Base-by-base conservation (phyloP, 2,113 vertebrate species). In the Shinisaurus crocodilurus region DNA sequence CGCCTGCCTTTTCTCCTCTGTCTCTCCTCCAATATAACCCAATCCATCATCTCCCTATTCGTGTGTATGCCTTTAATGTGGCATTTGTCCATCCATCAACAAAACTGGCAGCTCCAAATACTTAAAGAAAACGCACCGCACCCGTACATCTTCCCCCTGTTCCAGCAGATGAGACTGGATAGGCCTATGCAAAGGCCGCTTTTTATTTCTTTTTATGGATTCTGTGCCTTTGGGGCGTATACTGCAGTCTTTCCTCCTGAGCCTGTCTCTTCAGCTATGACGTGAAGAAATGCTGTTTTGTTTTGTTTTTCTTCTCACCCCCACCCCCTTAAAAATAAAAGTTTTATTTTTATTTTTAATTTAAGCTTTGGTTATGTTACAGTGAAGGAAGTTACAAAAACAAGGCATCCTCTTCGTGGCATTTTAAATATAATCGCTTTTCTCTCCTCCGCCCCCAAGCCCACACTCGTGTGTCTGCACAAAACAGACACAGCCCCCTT, bases 341-440 rank as follows among this genome's bases (percentile, higher is more conserved):
- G 10, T 18, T n/a, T 5, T 67, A 45, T 54, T 48, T n/a, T n/a
- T n/a, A n/a, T 81, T 76, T 34, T n/a, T 18, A 27, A 32, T 15
- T 10, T 16, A 88, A 82, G 5, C 48, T 83, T 77, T 77, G 45
- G 43, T 76, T 67, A 5, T 75, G 34, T 48, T 76, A 23, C 60
- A 13, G 20, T 37, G 75, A 23, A 57, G 48, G 63, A 90, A 90
- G n/a, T 54, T 86, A 63, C 8, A 25, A 57, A 77, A 90, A 48
- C 3, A n/a, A 85, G 54, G 3, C 57, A 54, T 13, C 45, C 65
- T 13, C 45, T 65, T 67, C 23, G 29, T 63, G 29, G 54, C 63
- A 72, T 83, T 74, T 63, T 57, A 89, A 70, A 83, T 54, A 63
- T 74, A 74, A 83, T 89, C 74, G 29, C 54, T 63, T 20, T 50